Evolutionary conservation across 2,888 invertebrate genomes (phyloP).

Genomic region (Clostera curtula): DNA sequence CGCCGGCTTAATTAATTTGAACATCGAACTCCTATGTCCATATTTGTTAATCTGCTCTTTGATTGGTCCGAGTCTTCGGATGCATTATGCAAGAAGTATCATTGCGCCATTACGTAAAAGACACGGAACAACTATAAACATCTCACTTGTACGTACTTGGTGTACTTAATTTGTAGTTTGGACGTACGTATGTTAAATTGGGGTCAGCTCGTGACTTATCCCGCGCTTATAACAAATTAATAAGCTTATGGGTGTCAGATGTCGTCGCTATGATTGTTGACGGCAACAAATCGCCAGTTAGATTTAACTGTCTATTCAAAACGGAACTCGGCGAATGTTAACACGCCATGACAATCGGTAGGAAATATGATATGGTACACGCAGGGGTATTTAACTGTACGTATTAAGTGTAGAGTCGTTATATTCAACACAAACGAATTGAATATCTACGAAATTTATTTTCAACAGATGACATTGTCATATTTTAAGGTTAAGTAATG

Average conservation of each 20-base stretch:
- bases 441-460: too few species aligned
- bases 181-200: too few species aligned
- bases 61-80: slow-evolving; percentile 9
- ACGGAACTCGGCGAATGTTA: slow-evolving; percentile 2
- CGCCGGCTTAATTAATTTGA: slow-evolving; percentile 34
- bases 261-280: slow-evolving; percentile 1
- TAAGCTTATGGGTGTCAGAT: slow-evolving; percentile 2
- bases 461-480: too few species aligned
- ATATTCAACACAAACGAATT: too few species aligned
- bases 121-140: slow-evolving; percentile 22
- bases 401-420: slow-evolving; percentile 1
- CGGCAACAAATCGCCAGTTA: background rate
- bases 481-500: too few species aligned
- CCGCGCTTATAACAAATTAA: slow-evolving; percentile 1
- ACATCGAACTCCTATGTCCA: slow-evolving; percentile 23
- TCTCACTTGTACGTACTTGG: slow-evolving; percentile 13
- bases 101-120: slow-evolving; percentile 21
- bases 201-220: slow-evolving; percentile 1
- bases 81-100: slow-evolving; percentile 19
- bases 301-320: background rate
- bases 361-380: slow-evolving; percentile 1
- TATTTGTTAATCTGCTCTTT: slow-evolving; percentile 9
- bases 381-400: slow-evolving; percentile 1
- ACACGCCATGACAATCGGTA: slow-evolving; percentile 1
- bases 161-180: too few species aligned